These are phyloP conservation scores for Napeogenes sylphis DNA, from an alignment of 2,888 invertebrate genomes.

Conservation along the genomic window DNA sequence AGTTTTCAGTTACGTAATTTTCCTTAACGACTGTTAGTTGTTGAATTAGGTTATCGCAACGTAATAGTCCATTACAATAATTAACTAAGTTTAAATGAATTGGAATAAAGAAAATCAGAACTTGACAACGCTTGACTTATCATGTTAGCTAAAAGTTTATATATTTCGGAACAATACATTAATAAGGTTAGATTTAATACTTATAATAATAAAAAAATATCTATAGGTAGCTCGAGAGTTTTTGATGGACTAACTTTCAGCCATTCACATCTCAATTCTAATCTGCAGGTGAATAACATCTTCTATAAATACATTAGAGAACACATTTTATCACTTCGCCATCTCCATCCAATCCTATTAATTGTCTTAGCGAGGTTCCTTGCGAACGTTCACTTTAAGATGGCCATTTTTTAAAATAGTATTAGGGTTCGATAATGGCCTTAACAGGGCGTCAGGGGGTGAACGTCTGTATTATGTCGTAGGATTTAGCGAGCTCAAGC, in stretches of 20 bases:
- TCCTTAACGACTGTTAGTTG: constrained; percentile 39
- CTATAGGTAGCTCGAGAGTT: no score
- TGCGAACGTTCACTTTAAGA: constrained; percentile 61
- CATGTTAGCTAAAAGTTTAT: not conserved
- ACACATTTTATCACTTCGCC: constrained; percentile 75
- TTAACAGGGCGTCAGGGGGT: constrained; percentile 53
- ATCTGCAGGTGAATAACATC: constrained; percentile 49
- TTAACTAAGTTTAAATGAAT: constrained; percentile 47
- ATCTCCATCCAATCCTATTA: constrained; percentile 76
- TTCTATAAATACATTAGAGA: constrained; percentile 73
- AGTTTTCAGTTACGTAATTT: constrained; percentile 18
- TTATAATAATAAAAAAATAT: no score
- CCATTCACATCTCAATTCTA: constrained; percentile 8
- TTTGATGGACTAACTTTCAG: no score
- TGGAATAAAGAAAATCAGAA: constrained; percentile 18
- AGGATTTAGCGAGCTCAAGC: constrained; percentile 58
- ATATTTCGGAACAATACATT: no score
- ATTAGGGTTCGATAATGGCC: constrained; percentile 72
- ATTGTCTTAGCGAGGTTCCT: constrained; percentile 63
- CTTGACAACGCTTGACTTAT: not conserved
- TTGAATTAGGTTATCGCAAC: constrained; percentile 56
- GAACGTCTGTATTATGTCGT: constrained; percentile 59
- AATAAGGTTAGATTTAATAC: no score
- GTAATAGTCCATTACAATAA: constrained; percentile 56
- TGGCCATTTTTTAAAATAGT: constrained; percentile 70